Evolutionary conservation across 2,888 invertebrate genomes (phyloP).

Genomic region (Anthophora plumipes): DNA sequence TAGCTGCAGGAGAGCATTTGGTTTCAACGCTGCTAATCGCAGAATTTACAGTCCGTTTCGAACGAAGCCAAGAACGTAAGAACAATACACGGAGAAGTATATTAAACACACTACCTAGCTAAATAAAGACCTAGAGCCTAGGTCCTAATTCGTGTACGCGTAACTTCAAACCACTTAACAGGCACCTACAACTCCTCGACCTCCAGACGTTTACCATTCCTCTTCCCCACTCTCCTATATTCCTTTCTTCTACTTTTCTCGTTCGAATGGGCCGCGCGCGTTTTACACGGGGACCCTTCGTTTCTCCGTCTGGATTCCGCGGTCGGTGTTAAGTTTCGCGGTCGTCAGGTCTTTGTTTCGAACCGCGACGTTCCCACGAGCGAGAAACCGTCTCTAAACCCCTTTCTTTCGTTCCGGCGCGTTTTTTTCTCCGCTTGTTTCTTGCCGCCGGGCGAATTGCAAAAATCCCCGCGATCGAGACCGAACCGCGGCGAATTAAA

Average conservation of each 20-base stretch:
- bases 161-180: not conserved
- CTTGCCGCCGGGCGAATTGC: constrained; percentile 33
- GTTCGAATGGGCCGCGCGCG: constrained; percentile 1
- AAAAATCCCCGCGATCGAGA: constrained; percentile 42
- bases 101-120: not conserved
- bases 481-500: constrained; percentile 42
- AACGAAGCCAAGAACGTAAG: too few species aligned
- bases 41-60: too few species aligned
- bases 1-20: too few species aligned
- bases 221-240: constrained; percentile 41
- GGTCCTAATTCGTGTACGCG: not conserved
- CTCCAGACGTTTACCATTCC: constrained; percentile 8
- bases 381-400: constrained; percentile 50
- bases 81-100: too few species aligned
- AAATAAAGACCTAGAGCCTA: not conserved
- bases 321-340: constrained; percentile 82
- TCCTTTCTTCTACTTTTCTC: constrained; percentile 48
- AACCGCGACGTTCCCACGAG: constrained; percentile 77
- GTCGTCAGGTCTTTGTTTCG: constrained; percentile 81
- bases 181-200: too few species aligned
- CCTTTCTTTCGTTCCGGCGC: constrained; percentile 38
- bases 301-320: constrained; percentile 64
- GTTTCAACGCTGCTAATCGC: too few species aligned
- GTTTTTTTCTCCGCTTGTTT: constrained; percentile 38
- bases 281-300: constrained; percentile 40